phyloP scores from a whole-genome alignment of 2,113 vertebrate genomes.

The Bombycilla garrulus region DNA sequence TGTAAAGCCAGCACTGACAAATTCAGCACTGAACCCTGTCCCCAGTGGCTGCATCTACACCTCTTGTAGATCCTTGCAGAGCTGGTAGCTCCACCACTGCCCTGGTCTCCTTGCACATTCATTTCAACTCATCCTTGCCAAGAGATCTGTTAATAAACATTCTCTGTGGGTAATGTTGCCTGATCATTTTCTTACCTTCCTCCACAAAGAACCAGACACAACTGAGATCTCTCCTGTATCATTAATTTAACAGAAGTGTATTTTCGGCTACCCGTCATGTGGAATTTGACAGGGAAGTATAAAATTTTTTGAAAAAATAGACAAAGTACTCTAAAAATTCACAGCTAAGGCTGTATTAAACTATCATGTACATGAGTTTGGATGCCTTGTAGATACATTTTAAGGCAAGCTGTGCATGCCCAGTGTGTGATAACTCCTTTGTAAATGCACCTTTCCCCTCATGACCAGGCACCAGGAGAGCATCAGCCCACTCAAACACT shows the following conservation, averaged over 20 bases:
- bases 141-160: neutral
- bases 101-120: neutral
- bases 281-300: neutral
- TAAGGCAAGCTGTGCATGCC: neutral
- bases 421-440: neutral
- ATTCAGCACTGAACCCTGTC: neutral
- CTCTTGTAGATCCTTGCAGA: neutral
- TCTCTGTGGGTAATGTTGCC: neutral
- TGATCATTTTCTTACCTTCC: neutral
- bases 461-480: neutral
- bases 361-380: fast-evolving
- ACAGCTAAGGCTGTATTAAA: neutral
- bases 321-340: neutral
- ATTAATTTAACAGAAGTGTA: neutral
- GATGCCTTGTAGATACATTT: neutral
- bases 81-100: neutral
- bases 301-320: neutral
- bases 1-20: neutral
- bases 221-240: neutral
- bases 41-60: neutral
- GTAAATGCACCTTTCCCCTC: neutral
- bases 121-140: neutral
- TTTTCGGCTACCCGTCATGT: neutral
- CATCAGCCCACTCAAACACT: neutral
- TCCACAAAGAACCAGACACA: neutral